A percentile compares a stretch with the other conserved stretches of the same genome.
phyloP scores from a whole-genome alignment of 2,113 vertebrate genomes.

The Platysternon megacephalum region DNA sequence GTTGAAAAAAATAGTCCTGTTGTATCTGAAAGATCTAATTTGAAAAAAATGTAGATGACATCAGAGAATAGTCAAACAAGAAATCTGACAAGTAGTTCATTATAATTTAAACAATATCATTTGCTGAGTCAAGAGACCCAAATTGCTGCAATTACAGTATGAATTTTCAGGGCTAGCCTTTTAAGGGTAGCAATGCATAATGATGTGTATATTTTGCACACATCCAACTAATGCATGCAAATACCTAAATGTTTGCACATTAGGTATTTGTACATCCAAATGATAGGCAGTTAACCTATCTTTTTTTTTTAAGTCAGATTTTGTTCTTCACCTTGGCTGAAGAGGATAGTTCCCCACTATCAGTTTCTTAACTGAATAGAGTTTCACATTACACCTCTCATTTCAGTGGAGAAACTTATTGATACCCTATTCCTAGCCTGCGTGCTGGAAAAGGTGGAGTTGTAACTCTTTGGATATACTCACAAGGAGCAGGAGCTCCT shows the following conservation, averaged over 20 bases:
- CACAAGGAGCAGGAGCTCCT: too few species aligned
- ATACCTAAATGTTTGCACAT: background rate
- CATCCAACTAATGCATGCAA: background rate
- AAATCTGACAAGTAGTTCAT: background rate
- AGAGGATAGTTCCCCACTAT: too few species aligned
- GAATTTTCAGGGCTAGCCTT: background rate
- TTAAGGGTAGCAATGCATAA: background rate
- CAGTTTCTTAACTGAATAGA: too few species aligned
- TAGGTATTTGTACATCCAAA: background rate
- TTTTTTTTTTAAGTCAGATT: too few species aligned
- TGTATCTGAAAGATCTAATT: background rate
- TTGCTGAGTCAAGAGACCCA: background rate
- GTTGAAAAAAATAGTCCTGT: background rate
- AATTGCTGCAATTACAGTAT: background rate
- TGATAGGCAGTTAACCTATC: background rate
- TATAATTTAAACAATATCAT: background rate
- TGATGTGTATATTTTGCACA: background rate
- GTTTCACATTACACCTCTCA: too few species aligned
- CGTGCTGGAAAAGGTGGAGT: too few species aligned
- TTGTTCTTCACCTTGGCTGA: background rate
- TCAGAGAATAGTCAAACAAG: background rate
- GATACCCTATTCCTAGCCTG: too few species aligned
- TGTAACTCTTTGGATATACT: too few species aligned
- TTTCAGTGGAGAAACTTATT: too few species aligned
- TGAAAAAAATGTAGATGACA: background rate